Percentiles rank a stretch among this genome's conserved stretches.
phyloP scores from a whole-genome alignment of 2,797 vertebrate genomes.

The Lateolabrax maculatus region DNA sequence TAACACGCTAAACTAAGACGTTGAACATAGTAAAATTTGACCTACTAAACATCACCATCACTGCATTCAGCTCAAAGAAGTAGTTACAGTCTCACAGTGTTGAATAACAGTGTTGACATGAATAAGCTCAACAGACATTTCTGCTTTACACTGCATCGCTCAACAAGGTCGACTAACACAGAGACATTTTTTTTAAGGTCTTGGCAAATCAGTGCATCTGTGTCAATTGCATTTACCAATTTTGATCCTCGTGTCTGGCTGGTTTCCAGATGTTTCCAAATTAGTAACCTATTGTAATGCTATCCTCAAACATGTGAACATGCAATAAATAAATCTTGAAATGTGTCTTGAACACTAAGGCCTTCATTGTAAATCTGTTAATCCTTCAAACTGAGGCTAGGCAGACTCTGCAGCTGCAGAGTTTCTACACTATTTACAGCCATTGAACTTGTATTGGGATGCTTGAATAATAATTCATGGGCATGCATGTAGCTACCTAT shows the following conservation, averaged over 20 bases:
- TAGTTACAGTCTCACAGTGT: too few relatives aligned
- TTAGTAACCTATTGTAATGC: neutral
- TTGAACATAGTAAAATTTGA: too few relatives aligned
- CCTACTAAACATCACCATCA: too few relatives aligned
- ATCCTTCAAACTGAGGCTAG: neutral
- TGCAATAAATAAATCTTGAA: conserved; percentile 11
- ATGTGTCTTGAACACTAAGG: neutral
- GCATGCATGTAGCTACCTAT: too few relatives aligned
- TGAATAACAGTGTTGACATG: too few relatives aligned
- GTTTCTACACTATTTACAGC: neutral
- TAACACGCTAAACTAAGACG: too few relatives aligned
- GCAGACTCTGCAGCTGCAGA: conserved; percentile 7
- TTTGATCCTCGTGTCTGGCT: conserved; percentile 1
- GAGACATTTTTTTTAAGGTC: neutral
- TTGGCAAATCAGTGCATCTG: conserved; percentile 9
- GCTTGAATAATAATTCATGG: neutral
- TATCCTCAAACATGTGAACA: neutral
- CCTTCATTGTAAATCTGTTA: conserved; percentile 1
- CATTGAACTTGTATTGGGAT: neutral
- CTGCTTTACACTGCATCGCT: neutral
- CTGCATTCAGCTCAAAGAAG: too few relatives aligned
- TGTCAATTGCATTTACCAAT: neutral
- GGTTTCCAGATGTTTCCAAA: neutral
- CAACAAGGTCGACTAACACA: neutral
- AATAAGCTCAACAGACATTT: neutral